A percentile compares a stretch with the other conserved stretches of the same genome.
Evolutionary conservation across 2,888 invertebrate species (phyloP).

Genomic region (Himalopsyche japonica): DNA sequence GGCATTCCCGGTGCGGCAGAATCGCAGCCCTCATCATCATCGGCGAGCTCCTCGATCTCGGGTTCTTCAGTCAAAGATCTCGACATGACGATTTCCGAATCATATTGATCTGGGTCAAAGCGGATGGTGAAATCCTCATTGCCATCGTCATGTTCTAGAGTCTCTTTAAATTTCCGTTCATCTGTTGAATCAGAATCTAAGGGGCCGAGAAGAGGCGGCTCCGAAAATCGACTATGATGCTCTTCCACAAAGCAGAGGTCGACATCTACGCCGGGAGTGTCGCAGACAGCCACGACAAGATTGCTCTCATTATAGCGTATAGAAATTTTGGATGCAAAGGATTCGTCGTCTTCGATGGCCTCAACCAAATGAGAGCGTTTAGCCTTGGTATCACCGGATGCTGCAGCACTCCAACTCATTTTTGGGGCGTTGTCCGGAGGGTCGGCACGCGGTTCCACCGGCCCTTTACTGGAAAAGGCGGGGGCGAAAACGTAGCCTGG

Average conservation of each 20-base stretch:
- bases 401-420: conserved; percentile 25
- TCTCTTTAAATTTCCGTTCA: conserved; percentile 45
- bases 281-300: conserved; percentile 58
- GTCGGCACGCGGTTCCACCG: neutral
- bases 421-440: conserved; percentile 7
- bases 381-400: neutral
- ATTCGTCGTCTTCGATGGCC: conserved; percentile 43
- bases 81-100: neutral
- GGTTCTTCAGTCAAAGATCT: neutral
- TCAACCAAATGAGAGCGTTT: conserved; percentile 17
- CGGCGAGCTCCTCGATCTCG: neutral
- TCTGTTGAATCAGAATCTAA: conserved; percentile 55
- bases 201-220: conserved; percentile 35
- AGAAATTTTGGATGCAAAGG: conserved; percentile 42
- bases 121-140: neutral
- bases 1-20: too few species aligned
- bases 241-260: conserved; percentile 54
- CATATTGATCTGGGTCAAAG: neutral
- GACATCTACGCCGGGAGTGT: conserved; percentile 49
- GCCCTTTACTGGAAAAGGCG: neutral
- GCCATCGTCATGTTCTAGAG: neutral
- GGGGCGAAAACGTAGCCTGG: neutral
- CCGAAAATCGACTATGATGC: conserved; percentile 51
- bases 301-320: conserved; percentile 55
- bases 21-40: neutral